Evolutionary conservation across 2,888 invertebrate species (phyloP), one percentile per base, ranked within the genome.

Genomic region (Cheiracanthium punctorium): DNA sequence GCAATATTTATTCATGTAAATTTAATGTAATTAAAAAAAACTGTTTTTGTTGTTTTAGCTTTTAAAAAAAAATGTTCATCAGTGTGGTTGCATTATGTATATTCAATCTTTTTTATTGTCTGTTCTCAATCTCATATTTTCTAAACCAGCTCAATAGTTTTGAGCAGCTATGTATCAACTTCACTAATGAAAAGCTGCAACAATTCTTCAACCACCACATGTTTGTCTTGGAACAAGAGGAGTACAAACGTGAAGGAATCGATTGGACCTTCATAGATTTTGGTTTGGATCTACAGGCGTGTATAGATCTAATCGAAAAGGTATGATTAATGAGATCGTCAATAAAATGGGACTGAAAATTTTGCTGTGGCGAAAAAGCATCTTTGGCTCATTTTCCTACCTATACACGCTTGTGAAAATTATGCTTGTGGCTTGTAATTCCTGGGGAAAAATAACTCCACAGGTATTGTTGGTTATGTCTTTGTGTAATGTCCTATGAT

Each of bases 151-250:
- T 94, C 94, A 98, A 98, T 94, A 97, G 98, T 93, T 98, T 98
- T 94, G 98, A 99, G 93, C 98, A 99, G 95, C 95, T 99, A 93
- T 98, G 98, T 94, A 99, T 98, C 95, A 99, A 99, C 95, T 99
- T 98, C 94, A 98, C 98, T 93, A 99, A 98, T 93, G 98, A 99
- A 93, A 97, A 98, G 94, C 95, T 99, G 91, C 98, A 99, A 94
- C 98, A 99, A 94, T 99, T 98, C 94, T 99, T 99, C 95, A 98
- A 99, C 94, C 98, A 99, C 93, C 96, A 98, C 95, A 99, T 99
- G 98, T 99, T 99, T 93, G 98, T 99, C 90, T 94, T 98, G 93
- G 98, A 99, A 93, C 98, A 99, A 95, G 98, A 99, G 93, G 98
- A 98, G 93, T 99, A 99, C 94, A 97, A 96, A 92, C 95, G 94